These are phyloP conservation scores for Scolanthus callimorphus DNA, from an alignment of 92 coral and sea anemone species.

Conservation along the genomic window DNA sequence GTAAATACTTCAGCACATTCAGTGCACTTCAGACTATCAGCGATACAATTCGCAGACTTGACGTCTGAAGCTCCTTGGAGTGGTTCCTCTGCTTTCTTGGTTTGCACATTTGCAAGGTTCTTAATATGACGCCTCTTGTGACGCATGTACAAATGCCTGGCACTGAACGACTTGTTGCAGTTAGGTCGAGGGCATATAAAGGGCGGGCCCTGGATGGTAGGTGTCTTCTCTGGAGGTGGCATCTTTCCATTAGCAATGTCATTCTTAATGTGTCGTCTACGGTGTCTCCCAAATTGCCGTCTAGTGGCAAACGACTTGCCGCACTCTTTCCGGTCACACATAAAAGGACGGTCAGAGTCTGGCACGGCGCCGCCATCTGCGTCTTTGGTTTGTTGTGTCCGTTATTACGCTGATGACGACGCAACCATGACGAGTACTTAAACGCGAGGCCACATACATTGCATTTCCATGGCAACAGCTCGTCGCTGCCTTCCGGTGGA, in stretches of 20 bases:
- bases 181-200: constrained; percentile 8
- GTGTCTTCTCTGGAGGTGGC: neutral
- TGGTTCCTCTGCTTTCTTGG: neutral
- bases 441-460: constrained; percentile 27
- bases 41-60: neutral
- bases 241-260: neutral
- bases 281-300: constrained; percentile 22
- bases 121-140: constrained; percentile 10
- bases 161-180: constrained; percentile 16
- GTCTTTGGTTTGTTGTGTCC: constrained; percentile 2
- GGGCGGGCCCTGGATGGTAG: neutral
- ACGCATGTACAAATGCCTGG: constrained; percentile 17
- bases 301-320: constrained; percentile 16
- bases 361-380: neutral
- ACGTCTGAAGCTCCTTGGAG: neutral
- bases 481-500: neutral
- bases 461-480: constrained; percentile 23
- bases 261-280: constrained; percentile 8
- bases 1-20: neutral
- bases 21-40: neutral
- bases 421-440: constrained; percentile 21
- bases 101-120: neutral
- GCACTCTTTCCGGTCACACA: constrained; percentile 18
- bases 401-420: constrained; percentile 28
- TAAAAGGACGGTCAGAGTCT: neutral